Percentiles rank a stretch among this genome's conserved stretches.
phyloP scores from a whole-genome alignment of 2,113 vertebrate genomes.

The Sylvietta virens region DNA sequence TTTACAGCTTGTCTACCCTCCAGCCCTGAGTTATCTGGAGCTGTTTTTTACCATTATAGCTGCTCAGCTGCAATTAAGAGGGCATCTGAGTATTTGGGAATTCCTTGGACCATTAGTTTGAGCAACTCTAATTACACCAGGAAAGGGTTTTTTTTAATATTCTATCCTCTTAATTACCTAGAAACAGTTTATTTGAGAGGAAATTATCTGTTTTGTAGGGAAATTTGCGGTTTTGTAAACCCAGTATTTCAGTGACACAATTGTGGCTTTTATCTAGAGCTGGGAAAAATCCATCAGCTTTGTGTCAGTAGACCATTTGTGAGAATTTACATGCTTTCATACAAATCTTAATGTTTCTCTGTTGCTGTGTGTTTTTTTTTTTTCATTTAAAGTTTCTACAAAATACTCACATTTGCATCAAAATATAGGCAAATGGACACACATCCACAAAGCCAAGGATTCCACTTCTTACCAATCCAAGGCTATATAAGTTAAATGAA shows the following conservation, averaged over 20 bases:
- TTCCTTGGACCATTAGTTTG: slow-evolving; percentile 68
- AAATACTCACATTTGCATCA: neutral
- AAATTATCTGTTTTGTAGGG: slow-evolving; percentile 14
- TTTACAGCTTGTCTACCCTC: slow-evolving; percentile 64
- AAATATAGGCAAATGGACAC: neutral
- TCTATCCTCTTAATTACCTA: slow-evolving; percentile 68
- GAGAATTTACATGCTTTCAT: neutral
- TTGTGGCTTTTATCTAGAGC: neutral
- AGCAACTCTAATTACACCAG: slow-evolving; percentile 49
- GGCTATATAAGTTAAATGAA: neutral
- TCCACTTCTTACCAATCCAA: neutral
- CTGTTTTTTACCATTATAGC: slow-evolving; percentile 59
- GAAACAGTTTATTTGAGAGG: slow-evolving; percentile 47
- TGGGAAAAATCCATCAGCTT: neutral
- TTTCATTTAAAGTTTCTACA: neutral
- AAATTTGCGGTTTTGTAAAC: neutral
- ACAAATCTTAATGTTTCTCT: neutral
- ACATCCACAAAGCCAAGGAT: neutral
- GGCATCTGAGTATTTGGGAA: slow-evolving; percentile 70
- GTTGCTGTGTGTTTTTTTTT: no score
- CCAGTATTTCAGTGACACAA: neutral
- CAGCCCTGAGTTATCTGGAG: slow-evolving; percentile 64
- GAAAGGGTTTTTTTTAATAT: neutral
- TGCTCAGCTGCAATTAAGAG: slow-evolving; percentile 71
- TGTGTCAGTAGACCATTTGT: neutral